Evolutionary conservation across 2,113 vertebrate species (phyloP), one percentile per base, ranked within the genome.

Genomic region (Microcebus murinus): DNA sequence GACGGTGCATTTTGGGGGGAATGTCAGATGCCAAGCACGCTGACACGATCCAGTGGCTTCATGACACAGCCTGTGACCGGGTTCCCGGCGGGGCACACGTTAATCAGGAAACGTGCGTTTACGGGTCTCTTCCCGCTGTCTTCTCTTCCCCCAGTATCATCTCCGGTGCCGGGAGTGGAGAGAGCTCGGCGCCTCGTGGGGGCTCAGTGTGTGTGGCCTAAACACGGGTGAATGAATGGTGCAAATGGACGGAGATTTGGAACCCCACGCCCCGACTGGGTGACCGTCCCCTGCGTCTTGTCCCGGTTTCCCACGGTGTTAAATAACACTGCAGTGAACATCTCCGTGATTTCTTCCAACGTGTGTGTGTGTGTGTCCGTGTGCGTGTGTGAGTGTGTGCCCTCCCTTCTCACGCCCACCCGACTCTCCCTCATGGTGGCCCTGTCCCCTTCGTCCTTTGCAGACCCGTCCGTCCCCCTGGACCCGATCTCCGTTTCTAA

Each of bases 401-500:
- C 20, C 23, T 45, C 55, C 86, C 23, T 21, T 27, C 90, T 36
- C 2, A 12, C 0, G 2, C 3, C 8, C 12, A 1, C 31, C 25
- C 2, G 0, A 7, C 21, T 18, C 8, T 15, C 45, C 36, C 77
- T 95, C 90, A 89, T 0, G 0, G 17, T 1, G 12, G 12, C 4
- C 52, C 15, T 48, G 3, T 70, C 39, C 81, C 76, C 71, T 79
- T 95, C 80, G 85, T 45, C 80, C 42, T 50, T 48, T 2, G 0
- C 99, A 99, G 99, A 99, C 87, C 99, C 99, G 0, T 99, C 99
- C 0, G 99, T 99, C 36, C 99, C 99, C 0, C 98, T 99, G 79
- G 99, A 99, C 96, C 99, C 99, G 0, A 99, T 99, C 55, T 99
- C 99, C 0, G 99, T 99, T 42, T 99, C 99, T 82, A 99, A 99